Evolutionary conservation across 2,113 vertebrate species (phyloP).

Genomic region (Eulemur macaco): DNA sequence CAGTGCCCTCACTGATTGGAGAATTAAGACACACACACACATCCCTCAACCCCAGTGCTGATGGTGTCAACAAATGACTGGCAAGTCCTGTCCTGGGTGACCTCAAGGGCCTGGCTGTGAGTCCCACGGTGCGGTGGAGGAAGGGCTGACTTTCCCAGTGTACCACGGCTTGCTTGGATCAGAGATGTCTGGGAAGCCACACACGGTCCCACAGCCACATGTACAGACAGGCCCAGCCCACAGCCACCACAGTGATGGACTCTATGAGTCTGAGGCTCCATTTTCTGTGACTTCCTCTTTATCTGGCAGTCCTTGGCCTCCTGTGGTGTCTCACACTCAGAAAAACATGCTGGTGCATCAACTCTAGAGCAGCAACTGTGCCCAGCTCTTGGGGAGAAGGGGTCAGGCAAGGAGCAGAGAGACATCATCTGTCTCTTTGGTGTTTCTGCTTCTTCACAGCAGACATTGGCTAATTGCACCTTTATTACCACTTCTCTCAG

Average conservation of each 20-base stretch:
- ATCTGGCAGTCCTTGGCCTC: background rate
- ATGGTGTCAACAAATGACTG: rapidly evolving
- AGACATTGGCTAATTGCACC: background rate
- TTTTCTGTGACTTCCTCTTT: background rate
- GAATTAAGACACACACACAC: background rate
- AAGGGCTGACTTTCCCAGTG: background rate
- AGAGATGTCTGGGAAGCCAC: background rate
- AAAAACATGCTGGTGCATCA: rapidly evolving
- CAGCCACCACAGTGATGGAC: rapidly evolving
- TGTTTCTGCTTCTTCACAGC: background rate
- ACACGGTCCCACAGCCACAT: too few relatives aligned
- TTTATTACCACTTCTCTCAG: background rate
- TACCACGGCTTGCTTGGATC: background rate
- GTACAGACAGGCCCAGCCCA: too few relatives aligned
- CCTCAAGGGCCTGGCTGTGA: too few relatives aligned
- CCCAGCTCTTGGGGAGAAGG: background rate
- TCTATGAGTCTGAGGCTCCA: background rate
- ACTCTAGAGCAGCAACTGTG: background rate
- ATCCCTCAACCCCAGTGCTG: too few relatives aligned
- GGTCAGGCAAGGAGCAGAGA: background rate
- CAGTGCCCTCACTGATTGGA: rapidly evolving
- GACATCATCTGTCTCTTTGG: background rate
- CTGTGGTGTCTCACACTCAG: rapidly evolving
- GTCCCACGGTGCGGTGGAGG: rapidly evolving
- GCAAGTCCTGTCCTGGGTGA: rapidly evolving